phyloP scores from a whole-genome alignment of 2,797 vertebrate genomes.

The Hydrolagus colliei region DNA sequence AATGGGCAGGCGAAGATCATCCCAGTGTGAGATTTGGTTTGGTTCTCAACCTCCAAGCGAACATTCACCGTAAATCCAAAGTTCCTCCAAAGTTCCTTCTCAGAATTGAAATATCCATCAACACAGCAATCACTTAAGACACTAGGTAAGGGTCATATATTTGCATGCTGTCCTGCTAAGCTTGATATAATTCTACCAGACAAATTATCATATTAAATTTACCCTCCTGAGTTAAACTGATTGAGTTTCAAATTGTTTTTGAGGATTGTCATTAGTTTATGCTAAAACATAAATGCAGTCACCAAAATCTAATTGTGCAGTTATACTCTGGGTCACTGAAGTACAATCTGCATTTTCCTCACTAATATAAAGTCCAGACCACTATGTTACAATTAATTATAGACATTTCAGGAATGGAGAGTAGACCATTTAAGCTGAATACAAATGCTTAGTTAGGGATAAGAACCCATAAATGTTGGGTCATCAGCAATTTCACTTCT shows the following conservation, averaged over 20 bases:
- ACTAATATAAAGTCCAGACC: neutral
- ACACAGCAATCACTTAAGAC: conserved; percentile 85
- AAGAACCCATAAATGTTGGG: neutral
- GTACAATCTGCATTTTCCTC: conserved; percentile 11
- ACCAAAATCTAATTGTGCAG: conserved; percentile 85
- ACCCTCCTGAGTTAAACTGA: conserved; percentile 98
- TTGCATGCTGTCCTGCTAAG: conserved; percentile 95
- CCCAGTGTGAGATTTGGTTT: conserved; percentile 90
- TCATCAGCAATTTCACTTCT: conserved; percentile 2
- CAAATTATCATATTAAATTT: conserved; percentile 99
- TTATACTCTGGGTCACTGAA: conserved; percentile 87
- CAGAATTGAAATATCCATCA: conserved; percentile 81
- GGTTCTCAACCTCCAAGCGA: conserved; percentile 84
- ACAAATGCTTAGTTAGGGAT: neutral
- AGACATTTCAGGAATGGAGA: neutral
- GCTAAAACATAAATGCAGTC: conserved; percentile 87
- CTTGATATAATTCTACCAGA: conserved; percentile 80
- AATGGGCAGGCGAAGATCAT: conserved; percentile 81
- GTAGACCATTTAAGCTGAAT: neutral
- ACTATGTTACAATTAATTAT: conserved; percentile 15
- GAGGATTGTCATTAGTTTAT: conserved; percentile 98
- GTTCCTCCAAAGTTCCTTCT: conserved; percentile 95
- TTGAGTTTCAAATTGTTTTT: conserved; percentile 99
- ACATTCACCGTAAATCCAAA: conserved; percentile 85
- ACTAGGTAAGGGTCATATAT: conserved; percentile 95